These are phyloP conservation scores for Anas flavirostris DNA, from an alignment of 2,797 vertebrate species.

Conservation along the genomic window DNA sequence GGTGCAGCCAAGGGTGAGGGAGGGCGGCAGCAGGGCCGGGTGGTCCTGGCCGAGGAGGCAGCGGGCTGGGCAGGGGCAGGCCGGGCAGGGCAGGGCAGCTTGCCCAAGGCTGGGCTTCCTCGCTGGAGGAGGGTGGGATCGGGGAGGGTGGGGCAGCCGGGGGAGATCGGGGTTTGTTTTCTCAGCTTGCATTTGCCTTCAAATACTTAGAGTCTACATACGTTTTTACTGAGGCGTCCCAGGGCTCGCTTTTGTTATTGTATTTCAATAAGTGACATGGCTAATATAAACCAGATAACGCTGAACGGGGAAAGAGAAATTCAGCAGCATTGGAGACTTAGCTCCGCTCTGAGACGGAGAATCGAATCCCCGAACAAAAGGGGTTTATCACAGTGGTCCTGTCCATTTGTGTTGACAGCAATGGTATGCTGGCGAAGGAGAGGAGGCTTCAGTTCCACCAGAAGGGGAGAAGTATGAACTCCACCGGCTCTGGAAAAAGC, in stretches of 20 bases:
- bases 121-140: not conserved
- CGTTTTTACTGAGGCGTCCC: slow-evolving; percentile 13
- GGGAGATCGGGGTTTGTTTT: slow-evolving; percentile 6
- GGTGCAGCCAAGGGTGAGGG: not conserved
- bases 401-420: slow-evolving; percentile 73
- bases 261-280: slow-evolving; percentile 57
- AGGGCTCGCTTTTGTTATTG: slow-evolving; percentile 19
- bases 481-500: slow-evolving; percentile 96
- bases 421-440: slow-evolving; percentile 86
- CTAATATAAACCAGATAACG: slow-evolving; percentile 64
- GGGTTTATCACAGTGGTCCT: not conserved
- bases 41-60: not conserved
- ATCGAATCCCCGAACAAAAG: not conserved
- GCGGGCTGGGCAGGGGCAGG: not conserved
- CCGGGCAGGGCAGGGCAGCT: not conserved
- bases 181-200: slow-evolving; percentile 23
- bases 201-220: not conserved
- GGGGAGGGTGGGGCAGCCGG: not conserved
- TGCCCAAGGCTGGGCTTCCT: not conserved
- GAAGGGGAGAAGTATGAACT: slow-evolving; percentile 96
- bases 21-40: not conserved
- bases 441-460: slow-evolving; percentile 92
- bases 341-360: not conserved
- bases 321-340: not conserved
- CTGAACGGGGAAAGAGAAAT: slow-evolving; percentile 16